These are phyloP conservation scores for Drosophila prolongata DNA, from an alignment of 2,888 invertebrate species.

Conservation along the genomic window DNA sequence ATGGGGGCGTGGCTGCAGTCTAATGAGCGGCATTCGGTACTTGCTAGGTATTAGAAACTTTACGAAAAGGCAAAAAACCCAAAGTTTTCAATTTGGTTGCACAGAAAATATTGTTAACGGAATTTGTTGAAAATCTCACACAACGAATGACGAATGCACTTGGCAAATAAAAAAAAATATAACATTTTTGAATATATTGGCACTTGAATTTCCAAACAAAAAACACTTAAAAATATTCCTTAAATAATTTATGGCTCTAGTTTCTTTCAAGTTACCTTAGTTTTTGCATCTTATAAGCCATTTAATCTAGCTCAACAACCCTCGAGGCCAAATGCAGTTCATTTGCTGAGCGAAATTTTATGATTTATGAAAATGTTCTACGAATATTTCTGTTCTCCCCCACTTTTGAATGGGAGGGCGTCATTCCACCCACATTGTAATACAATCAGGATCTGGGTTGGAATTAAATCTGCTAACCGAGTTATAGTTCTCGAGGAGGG, in stretches of 20 bases:
- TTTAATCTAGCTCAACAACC: conserved; percentile 13
- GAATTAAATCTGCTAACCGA: conserved; percentile 69
- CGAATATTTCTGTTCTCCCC: conserved; percentile 20
- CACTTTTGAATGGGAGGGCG: conserved; percentile 32
- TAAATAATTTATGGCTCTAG: conserved; percentile 12
- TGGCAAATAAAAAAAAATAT: background rate
- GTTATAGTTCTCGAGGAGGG: conserved; percentile 29
- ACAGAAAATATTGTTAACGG: conserved; percentile 30
- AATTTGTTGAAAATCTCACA: background rate
- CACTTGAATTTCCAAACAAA: background rate
- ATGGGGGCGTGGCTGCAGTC: conserved; percentile 19
- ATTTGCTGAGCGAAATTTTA: conserved; percentile 44
- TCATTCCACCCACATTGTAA: conserved; percentile 58
- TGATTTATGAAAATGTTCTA: conserved; percentile 65
- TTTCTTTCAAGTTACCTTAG: conserved; percentile 2
- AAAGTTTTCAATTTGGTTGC: conserved; percentile 42
- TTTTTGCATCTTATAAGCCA: conserved; percentile 12
- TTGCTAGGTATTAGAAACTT: conserved; percentile 55
- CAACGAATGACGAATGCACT: conserved; percentile 7
- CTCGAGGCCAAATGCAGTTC: conserved; percentile 21
- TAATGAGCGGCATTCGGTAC: conserved; percentile 56
- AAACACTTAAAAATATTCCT: conserved; percentile 2
- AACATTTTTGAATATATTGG: background rate
- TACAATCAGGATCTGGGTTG: conserved; percentile 64
- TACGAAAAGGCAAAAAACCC: conserved; percentile 36